phyloP scores from a whole-genome alignment of 2,113 vertebrate species.

The Oreochromis spilurus region DNA sequence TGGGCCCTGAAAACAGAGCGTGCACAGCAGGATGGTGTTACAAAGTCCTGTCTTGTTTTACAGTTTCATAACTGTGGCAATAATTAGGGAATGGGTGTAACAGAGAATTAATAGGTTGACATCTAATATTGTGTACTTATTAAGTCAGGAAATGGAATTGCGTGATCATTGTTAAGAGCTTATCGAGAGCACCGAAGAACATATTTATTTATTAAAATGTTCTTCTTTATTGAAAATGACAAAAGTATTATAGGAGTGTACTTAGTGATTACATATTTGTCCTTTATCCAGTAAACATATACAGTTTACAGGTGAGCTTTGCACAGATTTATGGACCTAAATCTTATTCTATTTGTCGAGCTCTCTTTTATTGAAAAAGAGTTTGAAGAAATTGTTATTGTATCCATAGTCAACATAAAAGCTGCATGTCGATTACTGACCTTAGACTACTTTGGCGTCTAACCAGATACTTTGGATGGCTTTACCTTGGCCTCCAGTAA shows the following conservation, averaged over 20 bases:
- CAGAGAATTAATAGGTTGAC: not conserved
- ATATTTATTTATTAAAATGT: not conserved
- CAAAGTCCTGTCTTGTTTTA: slow-evolving; percentile 28
- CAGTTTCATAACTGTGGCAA: slow-evolving; percentile 21
- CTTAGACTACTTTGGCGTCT: not conserved
- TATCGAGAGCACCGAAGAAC: not conserved
- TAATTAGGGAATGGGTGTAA: not conserved
- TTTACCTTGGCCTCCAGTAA: not conserved
- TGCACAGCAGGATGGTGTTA: slow-evolving; percentile 15
- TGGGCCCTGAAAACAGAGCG: slow-evolving; percentile 21
- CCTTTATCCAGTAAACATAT: not conserved
- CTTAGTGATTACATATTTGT: not conserved
- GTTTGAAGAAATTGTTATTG: not conserved
- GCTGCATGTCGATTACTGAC: not conserved
- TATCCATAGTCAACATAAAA: not conserved
- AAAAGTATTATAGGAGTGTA: not conserved
- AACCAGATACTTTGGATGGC: not conserved
- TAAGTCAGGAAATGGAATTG: not conserved
- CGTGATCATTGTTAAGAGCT: not conserved
- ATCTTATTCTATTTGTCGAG: accelerated
- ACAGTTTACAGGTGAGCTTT: not conserved
- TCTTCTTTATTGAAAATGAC: not conserved
- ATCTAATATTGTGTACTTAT: not conserved
- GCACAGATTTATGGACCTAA: not conserved
- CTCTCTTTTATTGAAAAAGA: not conserved